phyloP scores from a whole-genome alignment of 2,797 vertebrate genomes.

The Rhincodon typus region DNA sequence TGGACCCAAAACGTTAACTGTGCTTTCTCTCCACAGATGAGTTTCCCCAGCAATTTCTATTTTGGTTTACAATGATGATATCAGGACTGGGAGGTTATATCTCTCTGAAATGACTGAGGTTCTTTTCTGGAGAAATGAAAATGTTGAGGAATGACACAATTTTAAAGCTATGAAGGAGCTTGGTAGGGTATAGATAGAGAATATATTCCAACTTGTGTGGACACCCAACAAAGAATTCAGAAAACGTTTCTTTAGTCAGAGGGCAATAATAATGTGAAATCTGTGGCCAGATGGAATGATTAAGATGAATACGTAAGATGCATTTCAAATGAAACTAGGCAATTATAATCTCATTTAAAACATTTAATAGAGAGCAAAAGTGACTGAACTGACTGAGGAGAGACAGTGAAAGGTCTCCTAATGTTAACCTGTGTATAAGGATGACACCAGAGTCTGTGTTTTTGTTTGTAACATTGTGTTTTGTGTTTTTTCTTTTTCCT shows the following conservation, averaged over 20 bases:
- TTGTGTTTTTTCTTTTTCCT: background rate
- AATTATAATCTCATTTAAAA: background rate
- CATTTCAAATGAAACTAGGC: background rate
- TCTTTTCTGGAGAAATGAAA: background rate
- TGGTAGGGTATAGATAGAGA: background rate
- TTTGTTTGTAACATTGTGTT: background rate
- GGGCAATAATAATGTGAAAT: background rate
- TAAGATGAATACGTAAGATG: background rate
- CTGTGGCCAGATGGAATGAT: background rate
- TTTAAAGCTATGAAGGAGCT: background rate
- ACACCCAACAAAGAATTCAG: background rate
- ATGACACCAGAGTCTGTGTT: too few species aligned
- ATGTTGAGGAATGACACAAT: background rate
- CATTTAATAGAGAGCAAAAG: background rate
- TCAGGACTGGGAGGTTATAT: background rate
- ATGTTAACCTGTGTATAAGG: background rate
- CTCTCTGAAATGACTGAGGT: background rate
- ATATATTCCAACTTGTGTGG: background rate
- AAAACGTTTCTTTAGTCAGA: background rate
- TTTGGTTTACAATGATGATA: background rate
- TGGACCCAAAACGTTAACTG: too few species aligned
- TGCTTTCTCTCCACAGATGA: too few species aligned
- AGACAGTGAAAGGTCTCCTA: background rate
- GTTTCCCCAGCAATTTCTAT: too few species aligned
- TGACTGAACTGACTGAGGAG: background rate